Percentiles rank a stretch among this genome's conserved stretches.
Evolutionary conservation across 2,888 invertebrate genomes (phyloP).

Genomic region (Platynereis dumerilii): DNA sequence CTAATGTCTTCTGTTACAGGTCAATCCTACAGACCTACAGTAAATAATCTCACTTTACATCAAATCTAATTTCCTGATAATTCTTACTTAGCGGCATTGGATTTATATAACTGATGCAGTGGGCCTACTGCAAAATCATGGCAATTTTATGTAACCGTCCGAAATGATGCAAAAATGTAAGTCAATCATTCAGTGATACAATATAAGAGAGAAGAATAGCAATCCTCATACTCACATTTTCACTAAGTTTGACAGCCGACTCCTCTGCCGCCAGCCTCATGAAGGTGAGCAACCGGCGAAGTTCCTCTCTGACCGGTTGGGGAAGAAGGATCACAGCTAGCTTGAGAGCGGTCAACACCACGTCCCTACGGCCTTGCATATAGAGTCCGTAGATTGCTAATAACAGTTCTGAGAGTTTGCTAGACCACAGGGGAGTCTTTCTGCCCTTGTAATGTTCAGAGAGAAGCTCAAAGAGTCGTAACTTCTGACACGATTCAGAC

Average conservation of each 20-base stretch:
- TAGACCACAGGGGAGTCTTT: constrained; percentile 49
- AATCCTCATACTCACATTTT: no score
- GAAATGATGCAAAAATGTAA: no score
- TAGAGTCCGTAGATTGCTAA: constrained; percentile 55
- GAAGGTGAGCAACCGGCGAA: constrained; percentile 54
- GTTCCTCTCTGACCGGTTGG: constrained; percentile 47
- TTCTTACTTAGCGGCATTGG: no score
- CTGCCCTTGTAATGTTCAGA: constrained; percentile 45
- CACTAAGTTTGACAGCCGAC: background rate
- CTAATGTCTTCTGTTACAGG: no score
- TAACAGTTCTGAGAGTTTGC: constrained; percentile 55
- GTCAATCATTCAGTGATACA: no score
- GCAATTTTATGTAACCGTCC: no score
- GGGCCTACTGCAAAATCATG: no score
- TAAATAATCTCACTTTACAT: no score
- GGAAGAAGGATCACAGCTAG: constrained; percentile 55
- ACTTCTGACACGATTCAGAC: constrained; percentile 22
- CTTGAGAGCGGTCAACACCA: constrained; percentile 52
- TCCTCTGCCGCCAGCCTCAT: constrained; percentile 49
- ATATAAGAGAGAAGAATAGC: no score
- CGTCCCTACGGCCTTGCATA: constrained; percentile 43
- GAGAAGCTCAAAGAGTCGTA: constrained; percentile 52
- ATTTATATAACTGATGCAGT: no score
- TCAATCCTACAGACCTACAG: no score
- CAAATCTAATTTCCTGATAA: no score